These are phyloP conservation scores for Tuberolachnus salignus DNA, from an alignment of 2,888 invertebrate genomes.

Conservation along the genomic window DNA sequence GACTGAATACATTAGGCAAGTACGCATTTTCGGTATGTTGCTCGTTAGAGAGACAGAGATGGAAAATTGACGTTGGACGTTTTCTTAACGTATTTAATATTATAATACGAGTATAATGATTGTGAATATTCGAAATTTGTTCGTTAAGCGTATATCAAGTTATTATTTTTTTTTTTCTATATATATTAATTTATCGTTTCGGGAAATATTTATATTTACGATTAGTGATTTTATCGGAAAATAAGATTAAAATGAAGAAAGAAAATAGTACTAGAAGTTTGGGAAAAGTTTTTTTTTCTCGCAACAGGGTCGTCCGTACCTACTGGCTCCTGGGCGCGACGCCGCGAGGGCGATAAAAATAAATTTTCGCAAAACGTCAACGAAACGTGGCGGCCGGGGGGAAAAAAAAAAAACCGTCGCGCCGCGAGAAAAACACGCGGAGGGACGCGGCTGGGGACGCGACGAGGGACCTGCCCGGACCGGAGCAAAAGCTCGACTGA, in stretches of 20 bases:
- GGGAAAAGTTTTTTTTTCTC: neutral
- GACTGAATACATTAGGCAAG: too few species aligned
- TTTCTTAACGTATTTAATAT: too few species aligned
- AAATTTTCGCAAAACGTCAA: neutral
- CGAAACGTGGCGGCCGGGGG: neutral
- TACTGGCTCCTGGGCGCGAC: neutral
- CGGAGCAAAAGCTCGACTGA: constrained; percentile 42
- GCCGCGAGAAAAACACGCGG: neutral
- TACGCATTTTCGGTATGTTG: too few species aligned
- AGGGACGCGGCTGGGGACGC: neutral
- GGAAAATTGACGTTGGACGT: too few species aligned
- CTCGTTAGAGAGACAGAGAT: too few species aligned
- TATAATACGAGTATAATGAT: too few species aligned
- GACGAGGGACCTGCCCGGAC: constrained; percentile 16
- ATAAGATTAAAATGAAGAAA: neutral
- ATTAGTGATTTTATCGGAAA: neutral
- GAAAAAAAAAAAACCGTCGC: constrained; percentile 5
- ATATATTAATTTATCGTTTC: too few species aligned
- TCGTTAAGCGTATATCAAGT: too few species aligned
- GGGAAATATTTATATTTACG: too few species aligned
- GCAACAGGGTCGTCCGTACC: neutral
- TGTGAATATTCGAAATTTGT: too few species aligned
- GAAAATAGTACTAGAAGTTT: neutral
- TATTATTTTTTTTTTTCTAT: too few species aligned
- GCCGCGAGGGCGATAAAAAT: neutral